Evolutionary conservation across 2,113 vertebrate species (phyloP).

Genomic region (Neogale vison): DNA sequence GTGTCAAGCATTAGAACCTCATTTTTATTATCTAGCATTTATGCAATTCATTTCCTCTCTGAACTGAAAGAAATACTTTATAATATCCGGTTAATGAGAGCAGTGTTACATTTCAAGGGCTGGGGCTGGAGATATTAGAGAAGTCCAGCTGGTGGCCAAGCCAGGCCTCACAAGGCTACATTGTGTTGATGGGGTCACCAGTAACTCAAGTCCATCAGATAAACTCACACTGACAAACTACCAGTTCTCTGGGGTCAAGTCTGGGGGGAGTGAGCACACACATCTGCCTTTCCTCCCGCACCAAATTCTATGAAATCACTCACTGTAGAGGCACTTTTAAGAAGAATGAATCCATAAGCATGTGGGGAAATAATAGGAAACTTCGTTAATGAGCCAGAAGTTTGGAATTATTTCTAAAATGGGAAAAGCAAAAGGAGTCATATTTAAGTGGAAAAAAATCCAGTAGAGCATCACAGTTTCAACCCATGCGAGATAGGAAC

Average conservation of each 20-base stretch:
- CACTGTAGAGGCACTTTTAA: background rate
- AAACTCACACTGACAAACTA: background rate
- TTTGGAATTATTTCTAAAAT: background rate
- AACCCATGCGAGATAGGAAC: background rate
- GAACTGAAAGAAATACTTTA: constrained; percentile 49
- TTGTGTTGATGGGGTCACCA: background rate
- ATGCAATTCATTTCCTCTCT: constrained; percentile 62
- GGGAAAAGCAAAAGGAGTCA: background rate
- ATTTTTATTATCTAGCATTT: constrained; percentile 65
- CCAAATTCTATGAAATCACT: background rate
- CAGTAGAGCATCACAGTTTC: background rate
- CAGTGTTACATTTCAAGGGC: background rate
- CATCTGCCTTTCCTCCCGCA: background rate
- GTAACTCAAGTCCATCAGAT: background rate
- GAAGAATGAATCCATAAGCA: background rate
- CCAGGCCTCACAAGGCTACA: background rate
- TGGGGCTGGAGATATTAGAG: background rate
- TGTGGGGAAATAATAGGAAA: background rate
- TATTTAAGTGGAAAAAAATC: background rate
- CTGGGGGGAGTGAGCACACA: background rate
- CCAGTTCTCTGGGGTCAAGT: background rate
- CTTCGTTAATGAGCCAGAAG: background rate
- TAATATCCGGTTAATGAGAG: constrained; percentile 18
- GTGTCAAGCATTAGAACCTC: constrained; percentile 53
- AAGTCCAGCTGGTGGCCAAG: background rate